Evolutionary conservation across 2,113 vertebrate species (phyloP).

Genomic region (Hemibagrus wyckioides): DNA sequence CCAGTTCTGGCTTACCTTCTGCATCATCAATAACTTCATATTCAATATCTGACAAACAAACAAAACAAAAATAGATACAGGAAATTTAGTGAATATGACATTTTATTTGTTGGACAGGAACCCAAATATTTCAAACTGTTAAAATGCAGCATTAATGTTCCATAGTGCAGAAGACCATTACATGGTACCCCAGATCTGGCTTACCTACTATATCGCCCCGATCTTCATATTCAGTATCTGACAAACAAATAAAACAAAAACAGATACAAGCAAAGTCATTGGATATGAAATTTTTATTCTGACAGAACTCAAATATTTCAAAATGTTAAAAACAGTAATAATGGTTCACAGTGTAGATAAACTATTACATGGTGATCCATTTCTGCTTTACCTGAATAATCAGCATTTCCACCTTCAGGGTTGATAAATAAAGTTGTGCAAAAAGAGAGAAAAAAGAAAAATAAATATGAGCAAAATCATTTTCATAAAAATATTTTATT

Average conservation of each 20-base stretch:
- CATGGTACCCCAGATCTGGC: background rate
- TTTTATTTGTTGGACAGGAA: background rate
- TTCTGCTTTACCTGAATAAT: background rate
- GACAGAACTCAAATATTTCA: background rate
- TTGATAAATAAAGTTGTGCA: background rate
- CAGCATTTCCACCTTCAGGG: background rate
- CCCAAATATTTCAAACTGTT: background rate
- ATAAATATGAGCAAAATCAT: background rate
- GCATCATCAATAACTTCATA: accelerated
- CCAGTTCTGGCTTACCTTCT: background rate
- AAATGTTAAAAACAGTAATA: background rate
- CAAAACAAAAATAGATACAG: background rate
- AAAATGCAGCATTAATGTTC: background rate
- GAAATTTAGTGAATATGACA: background rate
- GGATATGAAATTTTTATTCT: background rate
- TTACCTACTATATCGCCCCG: background rate
- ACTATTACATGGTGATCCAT: background rate
- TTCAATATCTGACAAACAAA: background rate
- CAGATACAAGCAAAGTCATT: background rate
- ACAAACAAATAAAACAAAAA: background rate
- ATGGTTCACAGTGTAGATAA: background rate
- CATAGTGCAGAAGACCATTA: background rate
- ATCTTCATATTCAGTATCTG: background rate
- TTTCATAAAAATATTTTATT: background rate
- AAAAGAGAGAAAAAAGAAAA: background rate